Evolutionary conservation across 2,113 vertebrate genomes (phyloP).

Genomic region (Eulemur rufifrons): DNA sequence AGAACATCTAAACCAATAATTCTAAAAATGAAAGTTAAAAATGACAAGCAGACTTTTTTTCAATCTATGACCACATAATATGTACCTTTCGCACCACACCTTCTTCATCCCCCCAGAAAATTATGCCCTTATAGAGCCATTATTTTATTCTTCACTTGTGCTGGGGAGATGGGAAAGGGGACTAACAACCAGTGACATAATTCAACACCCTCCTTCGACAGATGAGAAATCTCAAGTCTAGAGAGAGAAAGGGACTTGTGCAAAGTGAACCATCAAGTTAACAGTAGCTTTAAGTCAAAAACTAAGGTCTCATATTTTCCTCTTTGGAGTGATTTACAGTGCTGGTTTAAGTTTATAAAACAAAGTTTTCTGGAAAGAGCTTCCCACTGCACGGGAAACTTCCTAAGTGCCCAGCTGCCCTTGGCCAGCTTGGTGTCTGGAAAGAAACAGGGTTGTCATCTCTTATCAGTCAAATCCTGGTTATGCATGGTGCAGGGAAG

Average conservation of each 20-base stretch:
- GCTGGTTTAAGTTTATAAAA: neutral
- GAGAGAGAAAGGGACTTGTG: neutral
- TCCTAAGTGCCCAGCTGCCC: neutral
- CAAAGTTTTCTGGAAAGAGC: neutral
- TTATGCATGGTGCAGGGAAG: neutral
- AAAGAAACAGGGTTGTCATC: neutral
- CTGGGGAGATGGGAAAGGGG: neutral
- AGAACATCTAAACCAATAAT: neutral
- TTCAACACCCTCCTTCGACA: neutral
- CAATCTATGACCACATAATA: neutral
- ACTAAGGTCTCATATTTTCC: neutral
- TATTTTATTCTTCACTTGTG: neutral
- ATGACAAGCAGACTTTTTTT: neutral
- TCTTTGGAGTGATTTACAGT: neutral
- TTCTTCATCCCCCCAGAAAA: neutral
- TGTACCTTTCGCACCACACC: neutral
- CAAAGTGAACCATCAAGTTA: neutral
- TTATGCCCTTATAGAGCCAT: neutral
- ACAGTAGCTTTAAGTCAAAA: neutral
- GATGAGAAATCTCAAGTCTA: neutral
- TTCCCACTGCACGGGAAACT: neutral
- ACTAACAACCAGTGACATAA: constrained; percentile 5
- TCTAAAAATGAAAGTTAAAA: constrained; percentile 25
- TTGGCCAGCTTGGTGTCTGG: neutral
- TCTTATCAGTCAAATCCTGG: neutral